Conservation (phyloP, 2,888 invertebrate genomes). For the Eucera pruinosa region DNA sequence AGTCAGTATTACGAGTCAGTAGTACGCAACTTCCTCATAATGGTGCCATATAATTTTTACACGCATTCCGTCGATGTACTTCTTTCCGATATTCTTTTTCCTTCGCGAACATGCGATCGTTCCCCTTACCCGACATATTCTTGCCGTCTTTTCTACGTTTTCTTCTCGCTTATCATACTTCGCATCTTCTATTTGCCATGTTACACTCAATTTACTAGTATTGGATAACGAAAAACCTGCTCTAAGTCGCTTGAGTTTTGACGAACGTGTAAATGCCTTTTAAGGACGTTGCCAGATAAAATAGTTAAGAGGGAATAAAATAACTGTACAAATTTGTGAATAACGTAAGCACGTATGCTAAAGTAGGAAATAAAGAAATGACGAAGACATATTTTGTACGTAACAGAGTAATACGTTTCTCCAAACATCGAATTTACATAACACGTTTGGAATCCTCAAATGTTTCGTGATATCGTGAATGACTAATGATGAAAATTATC, state of each 20-base stretch:
- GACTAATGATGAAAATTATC: neutral
- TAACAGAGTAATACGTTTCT: neutral
- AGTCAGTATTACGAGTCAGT: neutral
- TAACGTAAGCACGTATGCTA: neutral
- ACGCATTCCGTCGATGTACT: constrained; percentile 12
- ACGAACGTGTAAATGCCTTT: neutral
- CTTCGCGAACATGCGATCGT: neutral
- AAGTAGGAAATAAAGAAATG: neutral
- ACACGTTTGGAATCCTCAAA: neutral
- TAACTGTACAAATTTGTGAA: neutral
- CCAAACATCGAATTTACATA: neutral
- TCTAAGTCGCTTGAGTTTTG: neutral
- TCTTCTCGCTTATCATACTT: neutral
- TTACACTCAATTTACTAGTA: constrained; percentile 8
- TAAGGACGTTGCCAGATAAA: neutral
- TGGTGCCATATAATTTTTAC: constrained; percentile 20
- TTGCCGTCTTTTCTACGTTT: neutral
- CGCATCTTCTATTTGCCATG: neutral
- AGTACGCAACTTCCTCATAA: constrained; percentile 13
- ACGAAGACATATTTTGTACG: neutral
- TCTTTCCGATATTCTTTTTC: neutral
- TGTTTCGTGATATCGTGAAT: neutral
- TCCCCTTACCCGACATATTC: neutral
- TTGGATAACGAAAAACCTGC: neutral
- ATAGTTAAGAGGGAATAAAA: neutral